These are phyloP conservation scores for Neuroscelio doddi DNA, from an alignment of 2,888 invertebrate genomes.

Conservation along the genomic window DNA sequence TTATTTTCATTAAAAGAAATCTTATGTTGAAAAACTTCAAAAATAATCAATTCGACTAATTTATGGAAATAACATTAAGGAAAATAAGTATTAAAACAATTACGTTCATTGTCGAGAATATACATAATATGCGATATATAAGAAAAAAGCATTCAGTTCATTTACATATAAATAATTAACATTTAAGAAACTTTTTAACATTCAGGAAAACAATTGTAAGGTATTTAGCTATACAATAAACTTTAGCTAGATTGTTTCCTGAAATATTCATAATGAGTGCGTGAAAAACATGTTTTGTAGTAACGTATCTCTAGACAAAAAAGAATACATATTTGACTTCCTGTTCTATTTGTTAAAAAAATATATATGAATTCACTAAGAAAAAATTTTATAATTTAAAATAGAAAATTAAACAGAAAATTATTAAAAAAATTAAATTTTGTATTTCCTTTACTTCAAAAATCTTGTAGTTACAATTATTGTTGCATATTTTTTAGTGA, in stretches of 20 bases:
- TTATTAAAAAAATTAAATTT: no score
- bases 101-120: slow-evolving; percentile 37
- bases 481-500: no score
- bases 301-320: slow-evolving; percentile 15
- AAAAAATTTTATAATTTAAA: no score
- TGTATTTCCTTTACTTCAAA: no score
- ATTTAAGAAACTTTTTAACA: slow-evolving; percentile 31
- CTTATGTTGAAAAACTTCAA: no score
- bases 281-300: slow-evolving; percentile 15
- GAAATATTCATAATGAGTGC: slow-evolving; percentile 14
- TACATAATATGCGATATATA: slow-evolving; percentile 26
- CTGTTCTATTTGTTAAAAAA: slow-evolving; percentile 24
- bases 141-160: slow-evolving; percentile 11
- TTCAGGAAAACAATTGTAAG: slow-evolving; percentile 22
- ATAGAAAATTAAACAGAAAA: no score
- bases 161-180: slow-evolving; percentile 12
- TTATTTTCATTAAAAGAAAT: no score
- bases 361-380: no score
- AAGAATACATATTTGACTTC: slow-evolving; percentile 28
- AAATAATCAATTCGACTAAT: no score
- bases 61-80: neutral
- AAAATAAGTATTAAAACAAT: slow-evolving; percentile 17
- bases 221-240: slow-evolving; percentile 7
- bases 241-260: slow-evolving; percentile 3
- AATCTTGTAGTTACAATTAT: no score